Conservation (phyloP, 2,113 vertebrate genomes). For the Oryzias woworae region DNA sequence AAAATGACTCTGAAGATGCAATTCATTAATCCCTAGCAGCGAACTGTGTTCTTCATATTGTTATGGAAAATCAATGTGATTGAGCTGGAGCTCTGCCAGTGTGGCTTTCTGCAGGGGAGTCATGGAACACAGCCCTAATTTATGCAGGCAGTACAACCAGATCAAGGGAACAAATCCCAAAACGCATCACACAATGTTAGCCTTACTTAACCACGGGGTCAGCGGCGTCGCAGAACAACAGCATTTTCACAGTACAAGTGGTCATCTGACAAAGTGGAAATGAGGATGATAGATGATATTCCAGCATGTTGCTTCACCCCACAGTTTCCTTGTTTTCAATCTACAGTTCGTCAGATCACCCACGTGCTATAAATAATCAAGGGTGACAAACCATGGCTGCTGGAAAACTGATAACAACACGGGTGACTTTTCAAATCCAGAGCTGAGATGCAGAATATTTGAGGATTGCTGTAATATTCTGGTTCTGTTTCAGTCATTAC, state of each 20-base stretch:
- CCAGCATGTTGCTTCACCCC: constrained; percentile 39
- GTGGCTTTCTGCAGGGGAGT: constrained; percentile 43
- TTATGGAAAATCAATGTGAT: constrained; percentile 83
- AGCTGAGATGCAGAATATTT: not conserved
- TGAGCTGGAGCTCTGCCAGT: constrained; percentile 74
- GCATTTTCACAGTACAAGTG: constrained; percentile 52
- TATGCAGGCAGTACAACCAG: constrained; percentile 59
- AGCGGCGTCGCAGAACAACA: constrained; percentile 42
- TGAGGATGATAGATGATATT: constrained; percentile 57
- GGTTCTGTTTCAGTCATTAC: no score
- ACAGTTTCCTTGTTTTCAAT: constrained; percentile 21
- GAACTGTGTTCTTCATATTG: constrained; percentile 80
- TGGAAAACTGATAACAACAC: constrained; percentile 2
- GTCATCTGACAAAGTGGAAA: constrained; percentile 50
- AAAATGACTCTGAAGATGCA: constrained; percentile 80
- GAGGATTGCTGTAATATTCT: no score
- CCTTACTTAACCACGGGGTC: constrained; percentile 65
- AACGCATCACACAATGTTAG: constrained; percentile 66
- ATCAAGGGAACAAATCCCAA: constrained; percentile 56
- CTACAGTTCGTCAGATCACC: constrained; percentile 26
- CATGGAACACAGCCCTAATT: constrained; percentile 62
- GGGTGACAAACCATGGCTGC: constrained; percentile 16
- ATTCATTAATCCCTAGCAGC: constrained; percentile 77
- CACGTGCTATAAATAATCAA: constrained; percentile 6
- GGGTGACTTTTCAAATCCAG: constrained; percentile 14